phyloP scores from a whole-genome alignment of 1,140 invertebrate species.

The Orius insidiosus region DNA sequence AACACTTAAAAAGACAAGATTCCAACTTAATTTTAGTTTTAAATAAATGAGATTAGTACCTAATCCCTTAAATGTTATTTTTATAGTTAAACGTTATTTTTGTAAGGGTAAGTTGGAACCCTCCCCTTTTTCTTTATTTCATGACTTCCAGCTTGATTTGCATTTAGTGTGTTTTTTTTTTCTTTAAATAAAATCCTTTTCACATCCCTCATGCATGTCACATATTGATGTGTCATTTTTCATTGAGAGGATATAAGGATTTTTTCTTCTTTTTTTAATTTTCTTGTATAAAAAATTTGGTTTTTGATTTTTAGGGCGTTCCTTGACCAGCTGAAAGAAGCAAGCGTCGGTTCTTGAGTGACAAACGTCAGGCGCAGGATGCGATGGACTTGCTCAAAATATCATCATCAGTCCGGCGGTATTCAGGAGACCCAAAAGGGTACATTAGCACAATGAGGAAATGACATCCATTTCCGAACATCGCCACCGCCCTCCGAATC shows the following conservation, averaged over 20 bases:
- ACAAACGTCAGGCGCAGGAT: conserved; percentile 66
- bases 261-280: no score
- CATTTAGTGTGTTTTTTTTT: conserved; percentile 1
- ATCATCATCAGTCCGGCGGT: conserved; percentile 21
- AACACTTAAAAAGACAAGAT: no score
- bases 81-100: no score
- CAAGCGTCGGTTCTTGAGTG: conserved; percentile 56
- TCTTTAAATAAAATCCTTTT: conserved; percentile 3
- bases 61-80: no score
- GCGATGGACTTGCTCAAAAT: conserved; percentile 55
- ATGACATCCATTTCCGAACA: no score
- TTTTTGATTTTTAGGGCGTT: conserved; percentile 40
- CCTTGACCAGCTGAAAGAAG: conserved; percentile 65
- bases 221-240: not conserved
- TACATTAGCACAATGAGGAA: conserved; percentile 13
- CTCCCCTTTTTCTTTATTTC: no score
- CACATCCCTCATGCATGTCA: not conserved
- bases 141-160: no score
- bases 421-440: conserved; percentile 17
- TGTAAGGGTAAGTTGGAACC: no score
- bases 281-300: no score
- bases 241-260: not conserved
- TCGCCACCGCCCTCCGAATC: no score
- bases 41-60: no score
- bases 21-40: no score